These are phyloP conservation scores for Sebastes ruberrimus DNA, from an alignment of 2,797 vertebrate species.

Conservation along the genomic window DNA sequence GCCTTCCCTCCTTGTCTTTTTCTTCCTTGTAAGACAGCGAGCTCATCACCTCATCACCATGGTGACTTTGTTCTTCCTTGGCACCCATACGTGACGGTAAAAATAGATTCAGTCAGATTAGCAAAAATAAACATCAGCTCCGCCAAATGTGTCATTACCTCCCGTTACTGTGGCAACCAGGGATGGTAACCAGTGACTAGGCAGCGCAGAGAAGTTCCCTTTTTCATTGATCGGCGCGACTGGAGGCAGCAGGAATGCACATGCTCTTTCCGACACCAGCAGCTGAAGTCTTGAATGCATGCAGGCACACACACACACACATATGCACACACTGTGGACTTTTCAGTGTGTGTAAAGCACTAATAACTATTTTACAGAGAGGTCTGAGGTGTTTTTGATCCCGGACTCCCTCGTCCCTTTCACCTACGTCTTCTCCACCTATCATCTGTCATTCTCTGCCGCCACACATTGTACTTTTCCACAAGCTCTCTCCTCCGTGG, in stretches of 20 bases:
- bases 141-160: constrained; percentile 64
- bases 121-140: constrained; percentile 65
- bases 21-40: background rate
- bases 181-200: constrained; percentile 43
- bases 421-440: constrained; percentile 12
- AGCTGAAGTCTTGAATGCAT: background rate
- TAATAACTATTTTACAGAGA: background rate
- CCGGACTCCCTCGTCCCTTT: background rate
- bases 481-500: background rate
- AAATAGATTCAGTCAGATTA: constrained; percentile 60
- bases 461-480: background rate
- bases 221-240: constrained; percentile 36
- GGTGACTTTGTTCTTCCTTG: constrained; percentile 57
- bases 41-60: constrained; percentile 60
- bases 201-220: constrained; percentile 29
- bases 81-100: constrained; percentile 40
- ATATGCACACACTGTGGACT: background rate
- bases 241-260: background rate
- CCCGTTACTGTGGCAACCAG: constrained; percentile 68
- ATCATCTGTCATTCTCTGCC: constrained; percentile 10
- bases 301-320: background rate
- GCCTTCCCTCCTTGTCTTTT: constrained; percentile 8
- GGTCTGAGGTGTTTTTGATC: background rate
- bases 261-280: background rate
- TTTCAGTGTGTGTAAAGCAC: background rate